These are phyloP conservation scores for Hippopotamus amphibius DNA, from an alignment of 2,113 vertebrate genomes.

Conservation along the genomic window DNA sequence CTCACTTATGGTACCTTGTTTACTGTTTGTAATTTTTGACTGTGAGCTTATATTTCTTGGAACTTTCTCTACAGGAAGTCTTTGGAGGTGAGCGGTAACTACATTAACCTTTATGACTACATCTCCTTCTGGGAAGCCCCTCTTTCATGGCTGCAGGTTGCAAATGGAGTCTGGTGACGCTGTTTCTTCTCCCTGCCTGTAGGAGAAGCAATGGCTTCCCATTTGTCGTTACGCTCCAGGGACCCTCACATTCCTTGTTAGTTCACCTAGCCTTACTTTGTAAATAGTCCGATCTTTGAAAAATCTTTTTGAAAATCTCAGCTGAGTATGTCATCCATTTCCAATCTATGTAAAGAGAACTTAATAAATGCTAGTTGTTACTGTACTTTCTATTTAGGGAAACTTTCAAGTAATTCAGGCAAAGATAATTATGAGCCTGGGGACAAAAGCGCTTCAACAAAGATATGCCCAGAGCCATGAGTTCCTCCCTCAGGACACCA, in stretches of 20 bases:
- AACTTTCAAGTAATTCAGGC: neutral
- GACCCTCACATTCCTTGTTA: too few species aligned
- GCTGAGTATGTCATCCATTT: neutral
- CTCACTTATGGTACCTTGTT: neutral
- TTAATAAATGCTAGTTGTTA: neutral
- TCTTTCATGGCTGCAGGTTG: neutral
- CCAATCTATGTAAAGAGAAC: neutral
- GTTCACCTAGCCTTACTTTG: neutral
- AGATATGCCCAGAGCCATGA: neutral
- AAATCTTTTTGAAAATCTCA: neutral
- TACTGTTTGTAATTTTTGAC: neutral
- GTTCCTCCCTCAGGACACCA: neutral
- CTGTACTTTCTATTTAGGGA: neutral
- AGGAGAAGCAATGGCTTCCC: neutral
- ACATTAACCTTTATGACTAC: neutral
- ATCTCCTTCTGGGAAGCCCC: fast-evolving
- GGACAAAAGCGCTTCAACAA: neutral
- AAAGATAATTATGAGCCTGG: neutral
- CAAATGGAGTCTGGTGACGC: neutral
- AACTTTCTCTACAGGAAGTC: neutral
- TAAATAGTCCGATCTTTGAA: neutral
- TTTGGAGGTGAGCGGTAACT: neutral
- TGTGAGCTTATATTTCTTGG: neutral
- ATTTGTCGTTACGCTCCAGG: too few species aligned
- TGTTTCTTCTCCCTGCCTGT: neutral